A percentile compares a stretch with the other conserved stretches of the same genome.
Evolutionary conservation across 2,113 vertebrate genomes (phyloP).

Genomic region (Saccopteryx leptura): DNA sequence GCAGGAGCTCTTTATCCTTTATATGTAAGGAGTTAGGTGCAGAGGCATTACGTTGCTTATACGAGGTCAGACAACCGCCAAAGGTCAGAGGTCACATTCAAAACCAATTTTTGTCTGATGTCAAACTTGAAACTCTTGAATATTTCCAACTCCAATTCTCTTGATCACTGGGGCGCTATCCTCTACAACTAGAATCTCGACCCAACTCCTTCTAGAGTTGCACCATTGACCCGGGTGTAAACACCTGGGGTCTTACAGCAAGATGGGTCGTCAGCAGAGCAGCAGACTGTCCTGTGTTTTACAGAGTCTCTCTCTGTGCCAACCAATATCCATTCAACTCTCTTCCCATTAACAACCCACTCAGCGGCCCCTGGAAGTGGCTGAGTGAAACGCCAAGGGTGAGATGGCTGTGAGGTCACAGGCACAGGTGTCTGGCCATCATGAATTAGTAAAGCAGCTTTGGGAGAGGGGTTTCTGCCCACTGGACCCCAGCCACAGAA

Average conservation of each 20-base stretch:
- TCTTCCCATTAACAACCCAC: conserved; percentile 14
- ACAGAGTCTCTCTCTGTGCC: background rate
- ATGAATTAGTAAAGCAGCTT: conserved; percentile 59
- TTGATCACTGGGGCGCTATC: too few species aligned
- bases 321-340: conserved; percentile 1
- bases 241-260: background rate
- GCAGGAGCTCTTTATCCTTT: background rate
- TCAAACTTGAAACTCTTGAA: background rate
- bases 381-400: background rate
- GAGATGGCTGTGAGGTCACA: background rate
- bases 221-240: background rate
- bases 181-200: too few species aligned
- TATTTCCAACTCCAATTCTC: background rate
- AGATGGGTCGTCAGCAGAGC: background rate
- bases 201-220: background rate
- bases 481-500: conserved; percentile 69
- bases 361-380: conserved; percentile 28
- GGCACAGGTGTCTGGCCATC: background rate
- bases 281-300: accelerated
- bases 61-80: background rate
- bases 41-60: background rate
- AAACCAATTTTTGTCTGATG: background rate
- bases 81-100: background rate
- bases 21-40: background rate
- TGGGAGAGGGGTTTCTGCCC: background rate